Evolutionary conservation across 2,888 invertebrate species (phyloP).

Genomic region (Drosophila cognata): DNA sequence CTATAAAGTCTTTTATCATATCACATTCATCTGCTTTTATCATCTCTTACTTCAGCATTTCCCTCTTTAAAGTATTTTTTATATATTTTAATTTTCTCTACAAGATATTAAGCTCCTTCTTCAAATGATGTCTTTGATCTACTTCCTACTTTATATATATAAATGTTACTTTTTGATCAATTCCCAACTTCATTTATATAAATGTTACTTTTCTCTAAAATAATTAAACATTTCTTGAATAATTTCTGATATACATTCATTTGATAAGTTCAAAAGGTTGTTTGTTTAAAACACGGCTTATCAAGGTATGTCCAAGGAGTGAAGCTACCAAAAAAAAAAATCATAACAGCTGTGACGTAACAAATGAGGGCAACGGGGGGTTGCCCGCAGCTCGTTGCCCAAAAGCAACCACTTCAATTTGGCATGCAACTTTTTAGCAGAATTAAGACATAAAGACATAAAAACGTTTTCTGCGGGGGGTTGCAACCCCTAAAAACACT

Average conservation of each 20-base stretch:
- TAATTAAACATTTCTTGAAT: not conserved
- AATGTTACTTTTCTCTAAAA: not conserved
- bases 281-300: constrained; percentile 23
- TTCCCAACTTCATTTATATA: not conserved
- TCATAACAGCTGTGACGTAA: constrained; percentile 75
- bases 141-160: not conserved
- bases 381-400: constrained; percentile 29
- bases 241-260: not conserved
- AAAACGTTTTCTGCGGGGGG: constrained; percentile 32
- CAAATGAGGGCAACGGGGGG: constrained; percentile 67
- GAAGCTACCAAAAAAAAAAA: constrained; percentile 37
- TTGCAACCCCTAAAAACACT: constrained; percentile 54
- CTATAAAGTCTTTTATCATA: not conserved
- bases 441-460: constrained; percentile 74
- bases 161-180: not conserved
- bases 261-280: constrained; percentile 6
- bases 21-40: not conserved
- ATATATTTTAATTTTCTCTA: not conserved
- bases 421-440: constrained; percentile 51
- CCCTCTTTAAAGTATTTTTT: not conserved
- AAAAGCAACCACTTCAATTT: constrained; percentile 70
- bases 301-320: not conserved
- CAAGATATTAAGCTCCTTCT: not conserved
- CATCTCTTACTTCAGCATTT: not conserved
- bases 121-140: not conserved